Evolutionary conservation across 2,888 invertebrate species (phyloP), one percentile per base, ranked within the genome.

Genomic region (Tachina lurida): DNA sequence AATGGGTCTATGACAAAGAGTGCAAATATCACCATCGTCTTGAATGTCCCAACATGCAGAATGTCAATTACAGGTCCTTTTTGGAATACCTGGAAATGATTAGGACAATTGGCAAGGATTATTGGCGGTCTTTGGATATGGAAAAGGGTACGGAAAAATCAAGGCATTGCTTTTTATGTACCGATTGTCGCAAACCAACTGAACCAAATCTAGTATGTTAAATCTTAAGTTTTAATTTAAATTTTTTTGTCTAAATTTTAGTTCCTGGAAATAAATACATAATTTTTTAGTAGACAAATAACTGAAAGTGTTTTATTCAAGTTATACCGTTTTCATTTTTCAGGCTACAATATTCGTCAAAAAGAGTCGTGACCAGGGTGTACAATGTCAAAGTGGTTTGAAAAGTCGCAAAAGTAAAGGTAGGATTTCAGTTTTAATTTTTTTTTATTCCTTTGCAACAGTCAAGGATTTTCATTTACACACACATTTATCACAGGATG

Each of bases 1-100:
- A 96, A 90, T 96, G 96, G 96, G 95, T 95, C 13, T 94, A 94
- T 8, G 95, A 95, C 88, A 94, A 94, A 84, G 94, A 84, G 10
- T 92, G 91, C 83, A 84, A 54, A 5, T 90, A 90, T 68, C 91
- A 92, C 54, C 92, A 91, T 83, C 90, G 90, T 3, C 74, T 89
- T 17, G 88, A 89, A 58, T 92, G 93, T 68, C 89, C 90, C 9
- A 91, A 90, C 79, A 87, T 89, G 52, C 87, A 89, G 47, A 90
- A 90, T 63, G 88, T 91, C 3, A 90, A 89, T 0, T 92, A 90
- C 73, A 87, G 88, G n/a, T 79, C 89, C 10, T 93, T 92, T 82
- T 77, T 91, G 10, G 88, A 89, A 1, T 92, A 92, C 80, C 86
- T 93, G 10, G 89, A 90, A 84, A 88, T 89, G 86, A 88, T 92